Evolutionary conservation across 2,797 vertebrate species (phyloP).

Genomic region (Falco naumanni): DNA sequence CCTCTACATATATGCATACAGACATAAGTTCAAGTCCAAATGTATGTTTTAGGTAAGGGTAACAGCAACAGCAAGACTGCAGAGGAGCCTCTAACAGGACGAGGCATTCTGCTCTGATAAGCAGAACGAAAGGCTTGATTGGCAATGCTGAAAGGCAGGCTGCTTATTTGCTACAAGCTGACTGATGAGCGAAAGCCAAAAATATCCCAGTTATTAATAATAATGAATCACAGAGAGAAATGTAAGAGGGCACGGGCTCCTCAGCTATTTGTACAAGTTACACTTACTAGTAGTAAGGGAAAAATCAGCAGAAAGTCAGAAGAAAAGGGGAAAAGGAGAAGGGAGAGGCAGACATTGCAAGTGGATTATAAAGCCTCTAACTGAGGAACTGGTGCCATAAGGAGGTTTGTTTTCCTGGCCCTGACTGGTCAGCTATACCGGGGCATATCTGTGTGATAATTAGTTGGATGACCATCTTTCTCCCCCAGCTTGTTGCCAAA

Average conservation of each 20-base stretch:
- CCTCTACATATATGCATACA: background rate
- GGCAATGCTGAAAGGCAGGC: constrained; percentile 10
- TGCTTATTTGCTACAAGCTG: constrained; percentile 22
- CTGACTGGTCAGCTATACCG: background rate
- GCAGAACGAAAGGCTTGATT: constrained; percentile 11
- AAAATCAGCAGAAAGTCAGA: background rate
- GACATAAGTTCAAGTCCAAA: background rate
- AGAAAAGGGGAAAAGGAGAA: background rate
- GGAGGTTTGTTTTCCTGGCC: background rate
- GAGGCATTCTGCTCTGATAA: background rate
- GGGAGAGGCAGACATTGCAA: background rate
- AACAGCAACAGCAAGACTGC: background rate
- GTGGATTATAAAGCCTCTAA: background rate
- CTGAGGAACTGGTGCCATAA: background rate
- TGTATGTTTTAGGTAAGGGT: background rate
- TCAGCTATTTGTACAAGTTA: constrained; percentile 29
- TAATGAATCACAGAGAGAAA: constrained; percentile 38
- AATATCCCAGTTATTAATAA: constrained; percentile 54
- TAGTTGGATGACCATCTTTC: background rate
- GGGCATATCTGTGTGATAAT: background rate
- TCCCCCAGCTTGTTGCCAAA: background rate
- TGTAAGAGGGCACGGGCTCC: background rate
- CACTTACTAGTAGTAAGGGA: background rate
- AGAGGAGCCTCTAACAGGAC: background rate
- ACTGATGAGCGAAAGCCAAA: constrained; percentile 53